phyloP scores from a whole-genome alignment of 2,113 vertebrate species.

The Odobenus rosmarus region DNA sequence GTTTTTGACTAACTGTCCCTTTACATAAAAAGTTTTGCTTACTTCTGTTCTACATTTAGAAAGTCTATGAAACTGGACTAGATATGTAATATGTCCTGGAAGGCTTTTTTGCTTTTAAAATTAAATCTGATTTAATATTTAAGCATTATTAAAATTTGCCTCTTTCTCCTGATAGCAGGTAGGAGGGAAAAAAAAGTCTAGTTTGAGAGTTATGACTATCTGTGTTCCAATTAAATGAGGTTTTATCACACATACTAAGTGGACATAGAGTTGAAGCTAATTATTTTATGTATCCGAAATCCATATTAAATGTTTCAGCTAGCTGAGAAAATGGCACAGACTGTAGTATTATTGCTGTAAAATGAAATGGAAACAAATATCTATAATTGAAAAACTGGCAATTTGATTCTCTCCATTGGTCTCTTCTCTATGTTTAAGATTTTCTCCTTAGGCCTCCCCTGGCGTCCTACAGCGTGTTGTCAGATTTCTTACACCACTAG shows the following conservation, averaged over 20 bases:
- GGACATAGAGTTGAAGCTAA: neutral
- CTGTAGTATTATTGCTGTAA: neutral
- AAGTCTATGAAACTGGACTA: neutral
- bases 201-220: neutral
- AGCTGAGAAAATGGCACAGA: neutral
- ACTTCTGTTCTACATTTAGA: neutral
- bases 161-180: neutral
- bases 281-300: slow-evolving; percentile 13
- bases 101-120: slow-evolving; percentile 16
- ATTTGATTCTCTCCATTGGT: neutral
- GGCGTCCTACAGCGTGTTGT: neutral
- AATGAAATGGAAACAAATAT: slow-evolving; percentile 50
- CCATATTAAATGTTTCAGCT: slow-evolving; percentile 12
- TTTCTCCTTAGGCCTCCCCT: neutral
- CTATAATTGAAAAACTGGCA: neutral
- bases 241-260: neutral
- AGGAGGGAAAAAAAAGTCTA: neutral
- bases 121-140: slow-evolving; percentile 16
- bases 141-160: slow-evolving; percentile 24
- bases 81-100: neutral
- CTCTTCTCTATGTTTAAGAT: neutral
- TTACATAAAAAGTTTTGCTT: neutral
- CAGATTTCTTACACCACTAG: neutral
- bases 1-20: neutral
- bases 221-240: neutral